phyloP scores from a whole-genome alignment of 1,140 invertebrate species.

The Muscidifurax raptorellus region DNA sequence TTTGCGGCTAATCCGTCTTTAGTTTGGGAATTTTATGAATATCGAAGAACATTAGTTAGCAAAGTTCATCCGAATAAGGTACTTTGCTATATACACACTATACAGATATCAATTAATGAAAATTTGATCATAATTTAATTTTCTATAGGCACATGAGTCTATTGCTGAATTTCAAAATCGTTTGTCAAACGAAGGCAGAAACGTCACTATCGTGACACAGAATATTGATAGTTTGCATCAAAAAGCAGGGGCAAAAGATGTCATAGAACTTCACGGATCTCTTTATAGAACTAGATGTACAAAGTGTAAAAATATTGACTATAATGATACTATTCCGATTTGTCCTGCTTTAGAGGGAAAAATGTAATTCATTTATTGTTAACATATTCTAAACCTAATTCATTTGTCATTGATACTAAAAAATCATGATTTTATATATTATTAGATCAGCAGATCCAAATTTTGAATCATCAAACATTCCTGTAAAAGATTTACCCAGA shows the following conservation, averaged over 20 bases:
- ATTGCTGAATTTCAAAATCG: conserved; percentile 86
- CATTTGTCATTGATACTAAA: background rate
- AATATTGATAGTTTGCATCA: conserved; percentile 94
- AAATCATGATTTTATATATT: background rate
- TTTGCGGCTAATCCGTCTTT: conserved; percentile 82
- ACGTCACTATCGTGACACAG: conserved; percentile 89
- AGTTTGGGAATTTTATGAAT: conserved; percentile 90
- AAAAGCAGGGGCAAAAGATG: conserved; percentile 86
- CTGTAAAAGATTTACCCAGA: conserved; percentile 81
- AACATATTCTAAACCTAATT: conserved; percentile 20
- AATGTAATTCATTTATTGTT: conserved; percentile 60
- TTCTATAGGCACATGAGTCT: conserved; percentile 84
- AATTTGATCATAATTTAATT: background rate
- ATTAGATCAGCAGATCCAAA: conserved; percentile 68
- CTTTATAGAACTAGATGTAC: conserved; percentile 89
- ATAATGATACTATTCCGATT: conserved; percentile 89
- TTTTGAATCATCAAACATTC: conserved; percentile 75
- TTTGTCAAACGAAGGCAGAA: conserved; percentile 77
- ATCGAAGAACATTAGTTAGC: conserved; percentile 81
- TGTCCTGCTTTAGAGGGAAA: conserved; percentile 79
- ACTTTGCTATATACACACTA: conserved; percentile 45
- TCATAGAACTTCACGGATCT: conserved; percentile 94
- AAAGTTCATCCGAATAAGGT: conserved; percentile 82
- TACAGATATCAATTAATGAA: background rate
- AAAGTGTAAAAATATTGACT: conserved; percentile 82